Evolutionary conservation across 2,888 invertebrate genomes (phyloP), one percentile per base, ranked within the genome.

Genomic region (Entomobrya multifasciata): DNA sequence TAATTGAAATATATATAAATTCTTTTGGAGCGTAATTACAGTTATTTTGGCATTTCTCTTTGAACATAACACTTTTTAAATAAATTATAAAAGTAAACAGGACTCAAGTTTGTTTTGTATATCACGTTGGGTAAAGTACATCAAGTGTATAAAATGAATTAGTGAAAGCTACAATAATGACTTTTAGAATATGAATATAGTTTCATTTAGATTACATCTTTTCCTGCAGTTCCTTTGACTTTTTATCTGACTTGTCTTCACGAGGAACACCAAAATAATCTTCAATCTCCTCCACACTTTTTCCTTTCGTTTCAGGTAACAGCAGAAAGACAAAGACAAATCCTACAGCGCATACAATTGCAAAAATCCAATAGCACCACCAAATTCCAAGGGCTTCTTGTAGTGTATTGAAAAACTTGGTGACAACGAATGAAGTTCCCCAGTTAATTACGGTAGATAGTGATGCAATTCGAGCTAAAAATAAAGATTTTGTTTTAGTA

Each of bases 381-480:
- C 87, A 84, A 57, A 87, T 82, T 20, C 78, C 82, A 5, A 90
- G n/a, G 6, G 60, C 88, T 0, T 95, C 91, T 79, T 89, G 85
- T 30, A 92, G 55, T 30, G 90, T 87, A 4, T 87, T 81, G 85
- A 92, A 92, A 25, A 91, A 91, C 67, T 92, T 91, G 4, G 93
- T 93, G 25, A 93, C 91, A 22, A 92, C 82, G 91, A 96, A 96
- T 4, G 95, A 95, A 70, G 95, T 93, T 84, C 94, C 93, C 96
- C 96, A 96, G 92, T 96, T 97, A 44, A 95, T 93, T 92, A 95
- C 94, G 0, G 96, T 96, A 0, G 96, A 95, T 22, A 89, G 49
- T 0, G 89, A 72, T 17, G 87, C 87, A 15, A 88, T 79, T 72
- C 60, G 89, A 47, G 70, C 82, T 87, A 27, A 6, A 80, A 79